phyloP scores from a whole-genome alignment of 2,113 vertebrate species.

The Notechis scutatus region DNA sequence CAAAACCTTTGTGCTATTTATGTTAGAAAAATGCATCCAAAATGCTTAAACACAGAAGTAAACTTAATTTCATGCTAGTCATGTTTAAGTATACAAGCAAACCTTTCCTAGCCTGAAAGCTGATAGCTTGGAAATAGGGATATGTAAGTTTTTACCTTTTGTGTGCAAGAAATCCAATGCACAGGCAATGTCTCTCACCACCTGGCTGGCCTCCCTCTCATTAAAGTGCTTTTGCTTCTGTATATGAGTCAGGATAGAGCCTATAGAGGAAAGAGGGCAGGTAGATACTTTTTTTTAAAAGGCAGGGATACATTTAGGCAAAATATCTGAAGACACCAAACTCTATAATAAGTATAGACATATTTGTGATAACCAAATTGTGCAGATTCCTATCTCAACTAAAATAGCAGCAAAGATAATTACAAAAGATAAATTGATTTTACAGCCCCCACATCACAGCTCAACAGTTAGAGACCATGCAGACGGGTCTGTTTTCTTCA shows the following conservation, averaged over 20 bases:
- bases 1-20: neutral
- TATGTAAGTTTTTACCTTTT: constrained; percentile 74
- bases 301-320: neutral
- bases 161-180: constrained; percentile 93
- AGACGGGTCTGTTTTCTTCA: neutral
- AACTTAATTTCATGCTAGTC: neutral
- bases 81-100: neutral
- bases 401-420: neutral
- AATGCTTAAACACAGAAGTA: constrained; percentile 4
- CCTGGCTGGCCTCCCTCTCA: constrained; percentile 91
- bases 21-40: neutral
- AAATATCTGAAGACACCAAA: neutral
- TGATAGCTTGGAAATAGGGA: neutral
- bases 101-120: neutral
- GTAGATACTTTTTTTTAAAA: constrained; percentile 7
- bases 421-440: neutral
- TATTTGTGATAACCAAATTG: neutral
- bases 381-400: neutral
- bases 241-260: constrained; percentile 92
- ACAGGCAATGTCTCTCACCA: constrained; percentile 87
- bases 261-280: constrained; percentile 59
- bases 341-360: neutral
- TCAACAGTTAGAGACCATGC: neutral
- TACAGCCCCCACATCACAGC: neutral
- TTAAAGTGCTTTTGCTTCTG: constrained; percentile 93